Conservation (phyloP, 1,140 invertebrate species). For the Drosophila elegans region DNA sequence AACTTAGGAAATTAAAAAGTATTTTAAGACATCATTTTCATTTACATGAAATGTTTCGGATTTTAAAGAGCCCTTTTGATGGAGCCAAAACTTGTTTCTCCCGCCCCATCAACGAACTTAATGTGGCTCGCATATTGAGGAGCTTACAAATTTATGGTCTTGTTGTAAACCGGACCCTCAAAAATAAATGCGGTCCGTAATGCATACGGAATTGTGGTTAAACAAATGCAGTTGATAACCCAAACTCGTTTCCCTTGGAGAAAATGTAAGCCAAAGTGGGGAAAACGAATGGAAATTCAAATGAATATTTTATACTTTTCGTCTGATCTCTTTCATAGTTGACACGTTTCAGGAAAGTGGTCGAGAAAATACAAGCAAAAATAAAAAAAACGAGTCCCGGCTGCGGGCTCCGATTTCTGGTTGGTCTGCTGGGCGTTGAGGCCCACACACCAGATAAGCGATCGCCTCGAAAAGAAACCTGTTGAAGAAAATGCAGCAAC, state of each 20-base stretch:
- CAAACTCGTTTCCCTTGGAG: constrained; percentile 46
- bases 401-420: constrained; percentile 45
- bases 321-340: constrained; percentile 51
- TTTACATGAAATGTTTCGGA: not conserved
- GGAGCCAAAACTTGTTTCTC: constrained; percentile 56
- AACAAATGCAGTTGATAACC: constrained; percentile 31
- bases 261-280: constrained; percentile 30
- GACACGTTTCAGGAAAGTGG: constrained; percentile 61
- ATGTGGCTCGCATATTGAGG: constrained; percentile 61
- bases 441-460: constrained; percentile 55
- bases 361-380: constrained; percentile 3
- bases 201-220: constrained; percentile 33
- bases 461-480: constrained; percentile 63
- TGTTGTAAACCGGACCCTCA: constrained; percentile 65
- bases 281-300: constrained; percentile 60
- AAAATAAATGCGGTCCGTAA: constrained; percentile 32
- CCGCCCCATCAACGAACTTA: constrained; percentile 22
- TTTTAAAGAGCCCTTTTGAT: constrained; percentile 17
- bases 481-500: constrained; percentile 76
- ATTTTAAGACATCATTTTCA: constrained; percentile 33
- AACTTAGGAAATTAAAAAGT: constrained; percentile 37
- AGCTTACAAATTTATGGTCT: constrained; percentile 56
- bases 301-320: constrained; percentile 31
- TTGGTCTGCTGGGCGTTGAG: constrained; percentile 28
- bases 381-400: constrained; percentile 55